These are phyloP conservation scores for Pelosia muscerda DNA, from an alignment of 2,888 invertebrate species.

Conservation along the genomic window DNA sequence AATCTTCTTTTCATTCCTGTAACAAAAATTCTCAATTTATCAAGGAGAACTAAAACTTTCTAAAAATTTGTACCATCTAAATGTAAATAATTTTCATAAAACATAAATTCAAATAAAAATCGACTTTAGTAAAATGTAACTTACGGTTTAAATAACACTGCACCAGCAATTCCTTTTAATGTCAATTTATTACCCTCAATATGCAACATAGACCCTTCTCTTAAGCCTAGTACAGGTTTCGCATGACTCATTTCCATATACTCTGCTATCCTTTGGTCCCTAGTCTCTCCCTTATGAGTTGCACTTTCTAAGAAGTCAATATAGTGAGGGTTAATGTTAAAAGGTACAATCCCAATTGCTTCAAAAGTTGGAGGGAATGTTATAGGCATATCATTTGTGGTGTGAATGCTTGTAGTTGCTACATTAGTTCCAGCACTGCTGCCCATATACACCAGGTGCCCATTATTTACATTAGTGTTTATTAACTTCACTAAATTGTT, in stretches of 20 bases:
- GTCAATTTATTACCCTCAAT: conserved; percentile 87
- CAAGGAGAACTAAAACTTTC: not conserved
- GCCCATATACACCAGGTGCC: conserved; percentile 91
- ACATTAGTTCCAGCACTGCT: conserved; percentile 95
- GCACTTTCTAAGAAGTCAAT: conserved; percentile 88
- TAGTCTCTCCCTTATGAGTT: conserved; percentile 92
- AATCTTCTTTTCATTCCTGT: conserved; percentile 82
- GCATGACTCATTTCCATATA: conserved; percentile 88
- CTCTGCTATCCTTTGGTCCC: conserved; percentile 91
- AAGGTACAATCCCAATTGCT: conserved; percentile 91
- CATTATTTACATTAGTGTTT: conserved; percentile 87
- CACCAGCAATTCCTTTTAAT: conserved; percentile 88
- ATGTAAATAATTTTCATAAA: not conserved
- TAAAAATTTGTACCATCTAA: not conserved
- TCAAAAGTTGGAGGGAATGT: conserved; percentile 91
- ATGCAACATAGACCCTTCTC: conserved; percentile 90
- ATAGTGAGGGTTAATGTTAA: conserved; percentile 95
- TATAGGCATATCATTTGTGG: conserved; percentile 96
- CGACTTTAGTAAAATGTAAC: not conserved
- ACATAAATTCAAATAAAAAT: too few species aligned
- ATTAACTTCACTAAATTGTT: conserved; percentile 89
- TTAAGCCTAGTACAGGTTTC: conserved; percentile 89
- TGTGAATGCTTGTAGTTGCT: conserved; percentile 92
- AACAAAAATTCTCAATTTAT: conserved; percentile 56
- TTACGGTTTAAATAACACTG: conserved; percentile 82